Base-by-base conservation (phyloP, 2,888 invertebrate species). In the Eumacrocentrus americanus region DNA sequence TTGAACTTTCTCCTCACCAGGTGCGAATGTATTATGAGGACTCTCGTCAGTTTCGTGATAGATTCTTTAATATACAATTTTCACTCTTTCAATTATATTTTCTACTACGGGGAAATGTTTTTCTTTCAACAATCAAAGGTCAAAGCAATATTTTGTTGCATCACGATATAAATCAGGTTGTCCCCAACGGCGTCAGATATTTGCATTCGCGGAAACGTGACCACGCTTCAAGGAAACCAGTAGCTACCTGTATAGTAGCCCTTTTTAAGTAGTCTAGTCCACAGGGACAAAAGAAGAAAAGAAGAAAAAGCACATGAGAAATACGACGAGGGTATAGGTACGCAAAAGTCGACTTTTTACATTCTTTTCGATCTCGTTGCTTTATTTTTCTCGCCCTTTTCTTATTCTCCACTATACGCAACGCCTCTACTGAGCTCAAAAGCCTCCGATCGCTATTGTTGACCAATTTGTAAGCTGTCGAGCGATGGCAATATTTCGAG, bases 161-260 rank as follows among this genome's bases (percentile, higher is more conserved):
- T n/a, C n/a, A n/a, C n/a, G n/a, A n/a, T n/a, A n/a, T n/a, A n/a
- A n/a, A n/a, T n/a, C n/a, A n/a, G n/a, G n/a, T n/a, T n/a, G n/a
- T n/a, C n/a, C n/a, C n/a, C n/a, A n/a, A n/a, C n/a, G n/a, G n/a
- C n/a, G n/a, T n/a, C n/a, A 42, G 67, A 64, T 63, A 68, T 71
- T 68, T 68, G 69, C 68, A 69, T 71, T 71, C 69, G 67, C 56
- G 64, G 70, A 71, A 71, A 70, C 52, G 67, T 60, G 63, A 62
- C 54, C 60, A 61, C 60, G 58, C 66, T 69, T 70, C 67, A 58
- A 61, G 63, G 69, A 69, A 71, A 34, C 48, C 11, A 57, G 40
- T 56, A 55, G 40, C 46, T 53, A 48, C 40, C 46, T n/a, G n/a
- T n/a, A n/a, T n/a, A 16, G 51, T 58, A 42, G 34, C 57, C 52